These are phyloP conservation scores for Hemibagrus wyckioides DNA, from an alignment of 2,113 vertebrate genomes.

Conservation along the genomic window DNA sequence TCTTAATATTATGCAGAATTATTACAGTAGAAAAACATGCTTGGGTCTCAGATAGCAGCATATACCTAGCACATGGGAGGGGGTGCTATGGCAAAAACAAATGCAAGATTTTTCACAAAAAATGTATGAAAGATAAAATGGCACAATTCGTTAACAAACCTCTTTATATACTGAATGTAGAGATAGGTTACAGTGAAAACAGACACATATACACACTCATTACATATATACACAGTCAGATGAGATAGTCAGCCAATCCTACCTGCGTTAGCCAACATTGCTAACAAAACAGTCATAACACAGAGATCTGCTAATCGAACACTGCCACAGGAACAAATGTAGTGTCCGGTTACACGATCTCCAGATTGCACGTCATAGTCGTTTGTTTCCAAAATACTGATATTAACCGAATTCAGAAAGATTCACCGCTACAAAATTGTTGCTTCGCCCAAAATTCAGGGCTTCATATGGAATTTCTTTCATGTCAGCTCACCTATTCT, in stretches of 20 bases:
- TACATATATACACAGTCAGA: slow-evolving; percentile 75
- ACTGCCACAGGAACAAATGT: background rate
- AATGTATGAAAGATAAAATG: slow-evolving; percentile 17
- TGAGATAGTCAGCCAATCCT: slow-evolving; percentile 65
- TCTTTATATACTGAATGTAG: slow-evolving; percentile 78
- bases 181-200: slow-evolving; percentile 80
- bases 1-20: background rate
- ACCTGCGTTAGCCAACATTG: slow-evolving; percentile 65
- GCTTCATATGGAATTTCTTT: background rate
- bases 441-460: background rate
- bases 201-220: slow-evolving; percentile 75
- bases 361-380: slow-evolving; percentile 37
- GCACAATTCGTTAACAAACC: slow-evolving; percentile 72
- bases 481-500: background rate
- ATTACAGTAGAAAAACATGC: background rate
- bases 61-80: background rate
- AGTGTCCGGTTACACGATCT: slow-evolving; percentile 2
- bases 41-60: background rate
- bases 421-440: background rate
- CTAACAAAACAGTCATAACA: slow-evolving; percentile 36
- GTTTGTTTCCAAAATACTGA: slow-evolving; percentile 7
- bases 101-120: background rate
- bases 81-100: background rate
- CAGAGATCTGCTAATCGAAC: slow-evolving; percentile 15
- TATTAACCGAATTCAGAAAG: background rate